Conservation (phyloP, 2,888 invertebrate species). For the Stenotaenia linearis region DNA sequence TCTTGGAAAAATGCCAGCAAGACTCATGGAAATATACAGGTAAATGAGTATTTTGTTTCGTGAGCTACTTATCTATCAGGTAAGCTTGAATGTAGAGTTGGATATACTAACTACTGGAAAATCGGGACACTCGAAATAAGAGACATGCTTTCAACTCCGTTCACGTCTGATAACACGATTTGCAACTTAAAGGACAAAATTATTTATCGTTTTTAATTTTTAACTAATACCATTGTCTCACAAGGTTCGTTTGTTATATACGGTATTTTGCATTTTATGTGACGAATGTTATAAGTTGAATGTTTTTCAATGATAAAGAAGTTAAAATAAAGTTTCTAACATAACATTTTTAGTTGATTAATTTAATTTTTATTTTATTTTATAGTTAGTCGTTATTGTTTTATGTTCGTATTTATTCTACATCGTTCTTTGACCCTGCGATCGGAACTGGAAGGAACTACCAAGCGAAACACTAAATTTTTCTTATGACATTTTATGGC, state of each 20-base stretch:
- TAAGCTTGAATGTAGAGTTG: neutral
- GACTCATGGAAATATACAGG: neutral
- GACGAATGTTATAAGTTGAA: too few relatives aligned
- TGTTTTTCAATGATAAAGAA: too few relatives aligned
- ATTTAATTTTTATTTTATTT: neutral
- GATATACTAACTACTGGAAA: neutral
- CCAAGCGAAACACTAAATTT: neutral
- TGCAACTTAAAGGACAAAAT: neutral
- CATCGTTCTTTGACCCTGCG: neutral
- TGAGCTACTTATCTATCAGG: neutral
- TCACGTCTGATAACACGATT: neutral
- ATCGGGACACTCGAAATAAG: neutral
- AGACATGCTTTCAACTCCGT: neutral
- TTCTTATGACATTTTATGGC: neutral
- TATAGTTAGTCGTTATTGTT: neutral
- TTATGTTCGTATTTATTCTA: neutral
- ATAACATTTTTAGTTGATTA: neutral
- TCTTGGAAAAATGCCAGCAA: slow-evolving; percentile 7
- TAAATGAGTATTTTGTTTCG: neutral
- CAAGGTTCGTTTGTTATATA: too few relatives aligned
- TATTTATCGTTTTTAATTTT: neutral
- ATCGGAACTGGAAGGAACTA: neutral
- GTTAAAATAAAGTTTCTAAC: neutral
- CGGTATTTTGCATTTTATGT: too few relatives aligned
- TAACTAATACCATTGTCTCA: too few relatives aligned